These are phyloP conservation scores for Aphis gossypii DNA, from an alignment of 1,140 invertebrate genomes.

Conservation along the genomic window DNA sequence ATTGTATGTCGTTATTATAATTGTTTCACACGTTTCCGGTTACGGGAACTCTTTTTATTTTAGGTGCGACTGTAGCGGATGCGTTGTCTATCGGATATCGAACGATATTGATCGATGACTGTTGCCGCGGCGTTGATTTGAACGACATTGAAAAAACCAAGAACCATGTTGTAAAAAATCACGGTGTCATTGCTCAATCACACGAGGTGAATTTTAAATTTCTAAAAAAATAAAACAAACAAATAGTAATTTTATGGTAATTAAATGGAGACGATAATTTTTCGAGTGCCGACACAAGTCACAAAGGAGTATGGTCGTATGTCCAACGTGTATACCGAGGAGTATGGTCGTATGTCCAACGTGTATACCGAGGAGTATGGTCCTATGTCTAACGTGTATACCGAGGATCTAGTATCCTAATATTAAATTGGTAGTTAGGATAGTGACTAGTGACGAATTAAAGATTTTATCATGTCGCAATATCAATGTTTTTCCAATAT, in stretches of 20 bases:
- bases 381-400: neutral
- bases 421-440: too few relatives aligned
- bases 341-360: neutral
- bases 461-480: too few relatives aligned
- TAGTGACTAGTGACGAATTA: too few relatives aligned
- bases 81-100: constrained; percentile 87
- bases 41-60: constrained; percentile 45
- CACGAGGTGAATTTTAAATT: constrained; percentile 65
- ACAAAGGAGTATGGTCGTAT: neutral
- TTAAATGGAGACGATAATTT: neutral
- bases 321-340: neutral
- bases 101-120: constrained; percentile 90
- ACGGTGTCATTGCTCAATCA: constrained; percentile 82
- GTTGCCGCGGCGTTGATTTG: constrained; percentile 84
- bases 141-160: constrained; percentile 85
- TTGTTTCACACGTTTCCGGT: neutral
- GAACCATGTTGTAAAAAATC: constrained; percentile 73
- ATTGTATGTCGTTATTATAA: neutral
- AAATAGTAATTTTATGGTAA: neutral
- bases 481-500: neutral
- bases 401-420: too few relatives aligned
- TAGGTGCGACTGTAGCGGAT: constrained; percentile 85
- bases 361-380: too few relatives aligned
- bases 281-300: too few relatives aligned
- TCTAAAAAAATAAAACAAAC: neutral